A percentile compares a stretch with the other conserved stretches of the same genome.
These are phyloP conservation scores for Scolopax mira DNA, from an alignment of 2,113 vertebrate species.

Conservation along the genomic window DNA sequence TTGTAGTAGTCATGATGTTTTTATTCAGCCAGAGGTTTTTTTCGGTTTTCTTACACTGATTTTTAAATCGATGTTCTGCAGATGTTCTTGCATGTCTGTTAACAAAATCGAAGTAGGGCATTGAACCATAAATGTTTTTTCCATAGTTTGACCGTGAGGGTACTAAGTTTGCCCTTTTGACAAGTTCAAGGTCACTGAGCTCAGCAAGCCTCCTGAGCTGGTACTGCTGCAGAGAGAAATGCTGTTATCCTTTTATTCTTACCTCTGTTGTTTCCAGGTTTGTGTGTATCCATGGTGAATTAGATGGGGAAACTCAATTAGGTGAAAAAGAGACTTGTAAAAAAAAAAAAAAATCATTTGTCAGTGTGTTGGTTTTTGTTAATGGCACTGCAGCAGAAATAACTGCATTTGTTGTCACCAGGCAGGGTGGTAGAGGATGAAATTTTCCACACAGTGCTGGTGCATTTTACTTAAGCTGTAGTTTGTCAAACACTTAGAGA, in stretches of 20 bases:
- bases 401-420: background rate
- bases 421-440: background rate
- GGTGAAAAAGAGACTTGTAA: background rate
- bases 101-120: rapidly evolving
- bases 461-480: background rate
- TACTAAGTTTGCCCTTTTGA: background rate
- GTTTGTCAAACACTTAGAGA: background rate
- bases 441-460: background rate
- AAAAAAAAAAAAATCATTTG: background rate
- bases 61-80: background rate
- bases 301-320: background rate
- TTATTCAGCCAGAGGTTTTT: background rate
- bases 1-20: background rate
- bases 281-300: background rate
- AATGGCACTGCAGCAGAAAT: background rate
- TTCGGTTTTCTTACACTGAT: background rate
- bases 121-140: background rate
- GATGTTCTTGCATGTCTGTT: rapidly evolving
- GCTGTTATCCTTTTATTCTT: background rate
- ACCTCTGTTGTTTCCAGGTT: background rate
- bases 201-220: background rate
- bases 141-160: background rate
- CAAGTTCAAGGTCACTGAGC: background rate
- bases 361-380: background rate
- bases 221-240: background rate